Base-by-base conservation (phyloP, 2,113 vertebrate species). In the Esox niger region DNA sequence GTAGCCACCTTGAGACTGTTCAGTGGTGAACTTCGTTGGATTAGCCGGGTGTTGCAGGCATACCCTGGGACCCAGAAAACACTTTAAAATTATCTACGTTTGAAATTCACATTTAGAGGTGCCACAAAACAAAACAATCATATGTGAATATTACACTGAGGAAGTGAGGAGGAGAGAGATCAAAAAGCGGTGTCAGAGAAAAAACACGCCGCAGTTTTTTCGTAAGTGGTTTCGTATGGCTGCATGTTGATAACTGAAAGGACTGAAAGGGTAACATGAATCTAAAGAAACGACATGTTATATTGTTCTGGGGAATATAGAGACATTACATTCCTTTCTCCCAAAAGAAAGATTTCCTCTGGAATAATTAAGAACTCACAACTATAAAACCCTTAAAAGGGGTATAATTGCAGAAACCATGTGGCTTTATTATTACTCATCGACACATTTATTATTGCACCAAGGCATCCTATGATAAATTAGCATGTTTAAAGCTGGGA, bases 1-100 rank as follows among this genome's bases (percentile, higher is more conserved):
- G 69, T 65, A 80, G 76, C 72, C 65, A 68, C 70, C 70, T 73
- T 77, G 32, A 13, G 54, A 64, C 57, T 26, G 49, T 62, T 62
- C 43, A 27, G 20, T 8, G 52, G 33, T 25, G 62, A 75, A 71
- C 62, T 46, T 32, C 69, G 79, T 60, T 69, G 55, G 46, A 63
- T 79, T 76, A 15, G 13, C 64, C 67, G 30, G 21, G 21, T 57
- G 64, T 62, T 75, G 68, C 47, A 46, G 52, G 62, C 52, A 43
- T 52, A 72, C 56, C 74, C 70, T 73, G 79, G 62, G 72, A 73
- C 52, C 70, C 8, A 27, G 56, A 31, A n/a, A 31, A 47, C 25
- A 62, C 52, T 75, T 56, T n/a, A n/a, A 66, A 74, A 74, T 77
- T 76, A 62, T 71, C 7, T 15, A 17, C 29, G 31, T 66, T 66